Evolutionary conservation across 2,888 invertebrate genomes (phyloP).

Genomic region (Girardia tigrina): DNA sequence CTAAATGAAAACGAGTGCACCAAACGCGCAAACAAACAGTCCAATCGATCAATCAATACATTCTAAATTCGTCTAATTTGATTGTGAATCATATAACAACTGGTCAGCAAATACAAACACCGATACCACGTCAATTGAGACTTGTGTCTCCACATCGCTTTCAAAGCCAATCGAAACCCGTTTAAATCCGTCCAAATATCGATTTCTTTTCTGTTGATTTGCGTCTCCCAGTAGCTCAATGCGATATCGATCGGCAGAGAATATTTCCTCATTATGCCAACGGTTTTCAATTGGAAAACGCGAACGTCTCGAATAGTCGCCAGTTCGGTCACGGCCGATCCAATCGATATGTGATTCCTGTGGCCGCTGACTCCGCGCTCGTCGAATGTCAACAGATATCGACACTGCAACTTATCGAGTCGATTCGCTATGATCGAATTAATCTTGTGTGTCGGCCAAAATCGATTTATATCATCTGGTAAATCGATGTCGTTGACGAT

Average conservation of each 20-base stretch:
- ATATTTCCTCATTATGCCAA: constrained; percentile 31
- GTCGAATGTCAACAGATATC: constrained; percentile 72
- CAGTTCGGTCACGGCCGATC: constrained; percentile 41
- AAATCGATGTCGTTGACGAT: constrained; percentile 29
- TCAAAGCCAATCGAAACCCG: constrained; percentile 37
- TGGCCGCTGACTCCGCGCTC: constrained; percentile 79
- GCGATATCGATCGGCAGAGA: neutral
- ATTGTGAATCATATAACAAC: neutral
- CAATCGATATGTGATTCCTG: constrained; percentile 63
- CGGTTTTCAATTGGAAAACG: neutral
- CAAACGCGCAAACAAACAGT: too few species aligned
- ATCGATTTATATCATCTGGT: constrained; percentile 19
- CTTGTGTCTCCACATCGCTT: constrained; percentile 69
- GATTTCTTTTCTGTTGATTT: neutral
- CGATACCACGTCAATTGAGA: constrained; percentile 94
- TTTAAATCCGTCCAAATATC: neutral
- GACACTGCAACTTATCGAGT: constrained; percentile 56
- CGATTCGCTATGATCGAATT: constrained; percentile 58
- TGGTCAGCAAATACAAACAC: constrained; percentile 60
- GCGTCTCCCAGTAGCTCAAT: neutral
- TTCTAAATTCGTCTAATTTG: too few species aligned
- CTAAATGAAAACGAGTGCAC: too few species aligned
- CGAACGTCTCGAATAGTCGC: neutral
- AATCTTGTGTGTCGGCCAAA: constrained; percentile 52
- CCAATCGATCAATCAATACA: too few species aligned